A percentile compares a stretch with the other conserved stretches of the same genome.
Conservation (phyloP, 2,113 vertebrate genomes). For the Sarotherodon lohbergeri region DNA sequence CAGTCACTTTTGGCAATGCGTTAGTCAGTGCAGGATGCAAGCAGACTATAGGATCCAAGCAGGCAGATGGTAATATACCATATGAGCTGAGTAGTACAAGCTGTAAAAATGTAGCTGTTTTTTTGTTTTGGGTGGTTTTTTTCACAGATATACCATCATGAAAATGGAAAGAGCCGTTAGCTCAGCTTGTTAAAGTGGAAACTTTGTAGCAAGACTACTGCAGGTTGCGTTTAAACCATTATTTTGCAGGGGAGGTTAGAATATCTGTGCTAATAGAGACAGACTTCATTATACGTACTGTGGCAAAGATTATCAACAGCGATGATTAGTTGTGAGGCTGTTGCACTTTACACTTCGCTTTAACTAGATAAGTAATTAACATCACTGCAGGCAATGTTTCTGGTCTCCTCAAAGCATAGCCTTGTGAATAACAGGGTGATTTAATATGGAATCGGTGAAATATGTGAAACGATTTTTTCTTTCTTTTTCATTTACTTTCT, state of each 20-base stretch:
- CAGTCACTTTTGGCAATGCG: neutral
- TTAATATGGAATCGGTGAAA: neutral
- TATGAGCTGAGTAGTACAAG: neutral
- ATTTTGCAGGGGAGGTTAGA: neutral
- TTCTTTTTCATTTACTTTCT: neutral
- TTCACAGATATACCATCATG: neutral
- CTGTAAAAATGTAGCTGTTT: neutral
- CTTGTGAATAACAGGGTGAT: neutral
- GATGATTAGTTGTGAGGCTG: neutral
- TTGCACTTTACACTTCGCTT: neutral
- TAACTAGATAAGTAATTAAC: neutral
- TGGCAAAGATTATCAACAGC: neutral
- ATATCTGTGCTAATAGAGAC: neutral
- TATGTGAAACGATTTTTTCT: neutral
- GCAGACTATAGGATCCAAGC: neutral
- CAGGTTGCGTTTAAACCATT: neutral
- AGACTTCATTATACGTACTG: neutral
- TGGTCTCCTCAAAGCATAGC: neutral
- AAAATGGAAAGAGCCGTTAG: neutral
- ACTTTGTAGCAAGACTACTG: neutral
- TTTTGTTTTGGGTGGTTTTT: neutral
- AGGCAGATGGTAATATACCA: conserved; percentile 5
- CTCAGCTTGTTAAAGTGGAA: neutral
- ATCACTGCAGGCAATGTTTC: neutral
- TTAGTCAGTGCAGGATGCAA: neutral